Evolutionary conservation across 2,113 vertebrate genomes (phyloP).

Genomic region (Ammodramus savannarum): DNA sequence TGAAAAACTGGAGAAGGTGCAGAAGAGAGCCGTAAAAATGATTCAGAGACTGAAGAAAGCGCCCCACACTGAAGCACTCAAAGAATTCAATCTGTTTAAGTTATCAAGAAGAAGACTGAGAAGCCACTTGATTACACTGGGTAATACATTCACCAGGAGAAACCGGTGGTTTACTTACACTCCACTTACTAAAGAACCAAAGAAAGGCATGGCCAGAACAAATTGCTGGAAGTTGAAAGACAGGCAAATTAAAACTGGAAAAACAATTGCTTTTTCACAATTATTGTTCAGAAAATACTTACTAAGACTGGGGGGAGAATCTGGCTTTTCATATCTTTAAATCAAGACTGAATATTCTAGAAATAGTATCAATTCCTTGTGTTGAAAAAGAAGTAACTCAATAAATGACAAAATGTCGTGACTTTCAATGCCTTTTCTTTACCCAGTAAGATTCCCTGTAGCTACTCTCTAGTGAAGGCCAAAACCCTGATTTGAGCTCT

Average conservation of each 20-base stretch:
- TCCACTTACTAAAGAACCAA: neutral
- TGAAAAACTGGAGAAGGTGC: slow-evolving; percentile 64
- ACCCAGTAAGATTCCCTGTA: neutral
- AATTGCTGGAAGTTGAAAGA: neutral
- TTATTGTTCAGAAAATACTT: neutral
- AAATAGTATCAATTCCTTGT: neutral
- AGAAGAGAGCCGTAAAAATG: slow-evolving; percentile 40
- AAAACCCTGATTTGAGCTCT: neutral
- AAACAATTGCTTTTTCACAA: neutral
- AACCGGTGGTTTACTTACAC: neutral
- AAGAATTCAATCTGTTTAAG: slow-evolving; percentile 57
- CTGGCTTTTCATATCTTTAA: neutral
- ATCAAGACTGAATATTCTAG: neutral
- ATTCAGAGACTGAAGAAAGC: slow-evolving; percentile 43
- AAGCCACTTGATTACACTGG: neutral
- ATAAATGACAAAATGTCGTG: neutral
- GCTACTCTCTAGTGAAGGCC: neutral
- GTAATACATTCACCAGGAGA: slow-evolving; percentile 13
- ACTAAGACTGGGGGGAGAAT: fast-evolving
- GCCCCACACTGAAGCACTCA: neutral
- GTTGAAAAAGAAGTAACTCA: neutral
- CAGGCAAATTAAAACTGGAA: neutral
- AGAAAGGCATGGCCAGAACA: neutral
- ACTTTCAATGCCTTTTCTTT: neutral
- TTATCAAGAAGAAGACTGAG: slow-evolving; percentile 40